Percentiles rank a stretch among this genome's conserved stretches.
Evolutionary conservation across 2,888 invertebrate genomes (phyloP).

Genomic region (Caenorhabditis sp.): DNA sequence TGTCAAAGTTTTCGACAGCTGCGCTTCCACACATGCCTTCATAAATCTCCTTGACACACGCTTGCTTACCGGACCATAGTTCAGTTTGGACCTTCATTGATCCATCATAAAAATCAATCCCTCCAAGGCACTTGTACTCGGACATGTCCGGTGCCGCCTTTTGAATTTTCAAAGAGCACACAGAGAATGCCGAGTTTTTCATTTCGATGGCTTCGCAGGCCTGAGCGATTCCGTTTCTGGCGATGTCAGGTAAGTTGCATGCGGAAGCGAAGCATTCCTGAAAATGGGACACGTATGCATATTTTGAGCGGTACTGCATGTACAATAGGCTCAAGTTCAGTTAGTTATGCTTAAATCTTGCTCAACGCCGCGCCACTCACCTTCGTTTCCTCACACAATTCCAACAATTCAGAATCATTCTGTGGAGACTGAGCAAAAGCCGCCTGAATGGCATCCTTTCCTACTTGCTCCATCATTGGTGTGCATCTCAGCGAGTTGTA

Average conservation of each 20-base stretch:
- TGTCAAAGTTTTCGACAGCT: background rate
- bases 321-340: no score
- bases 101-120: background rate
- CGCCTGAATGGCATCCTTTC: no score
- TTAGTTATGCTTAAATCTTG: no score
- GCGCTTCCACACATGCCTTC: background rate
- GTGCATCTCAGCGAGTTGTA: background rate
- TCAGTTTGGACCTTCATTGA: background rate
- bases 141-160: slow-evolving; percentile 11
- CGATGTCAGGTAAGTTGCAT: no score
- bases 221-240: no score
- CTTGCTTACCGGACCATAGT: background rate
- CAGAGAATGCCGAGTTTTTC: background rate
- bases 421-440: no score
- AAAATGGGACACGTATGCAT: no score
- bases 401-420: no score
- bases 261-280: no score
- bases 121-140: background rate
- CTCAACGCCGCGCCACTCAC: no score
- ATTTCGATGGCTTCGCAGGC: background rate
- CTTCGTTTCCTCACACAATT: no score
- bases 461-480: background rate
- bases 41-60: background rate
- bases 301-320: no score
- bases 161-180: background rate